Evolutionary conservation across 1,140 invertebrate species (phyloP), one percentile per base, ranked within the genome.

Genomic region (Drosophila santomea): DNA sequence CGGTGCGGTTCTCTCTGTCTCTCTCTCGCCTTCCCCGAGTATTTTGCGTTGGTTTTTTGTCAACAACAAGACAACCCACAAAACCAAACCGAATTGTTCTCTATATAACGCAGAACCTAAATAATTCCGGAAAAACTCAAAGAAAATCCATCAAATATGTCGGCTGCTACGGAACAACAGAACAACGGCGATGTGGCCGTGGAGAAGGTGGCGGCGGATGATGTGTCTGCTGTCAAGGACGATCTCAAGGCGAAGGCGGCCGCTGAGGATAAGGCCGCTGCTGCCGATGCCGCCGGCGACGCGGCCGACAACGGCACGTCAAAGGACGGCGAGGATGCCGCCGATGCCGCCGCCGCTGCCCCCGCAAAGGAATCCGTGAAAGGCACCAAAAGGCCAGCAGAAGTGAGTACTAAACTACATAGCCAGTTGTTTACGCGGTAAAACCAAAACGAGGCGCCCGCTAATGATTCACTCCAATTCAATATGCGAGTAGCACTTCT

Each of bases 131-230:
- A 77, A 68, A 54, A 61, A 68, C 71, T 15, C 6, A 28, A 28
- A 59, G 60, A 64, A 38, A 38, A 66, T 52, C 68, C 35, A 74
- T 63, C 68, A 62, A 91, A 60, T 84, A 91, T 92, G 90, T 91
- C 91, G 80, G 91, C 91, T 68, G 91, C 88, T 74, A 91, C 91
- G 90, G 91, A 92, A 91, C 86, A 91, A 90, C 84, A 89, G 52
- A 92, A 92, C 74, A 92, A 92, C 74, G 91, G 91, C 43, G 90
- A 91, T 86, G 83, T 91, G 74, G 91, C 91, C 64, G 88, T 92
- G 43, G 91, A 92, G 81, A 92, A 92, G 77, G 91, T 91, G 44
- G 84, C 86, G 57, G 80, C 74, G 57, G 90, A 88, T 59, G 82
- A 85, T 66, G 80, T 82, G 8, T 52, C 76, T 43, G 60, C 80